These are phyloP conservation scores for Ips typographus DNA, from an alignment of 1,140 invertebrate genomes.

Conservation along the genomic window DNA sequence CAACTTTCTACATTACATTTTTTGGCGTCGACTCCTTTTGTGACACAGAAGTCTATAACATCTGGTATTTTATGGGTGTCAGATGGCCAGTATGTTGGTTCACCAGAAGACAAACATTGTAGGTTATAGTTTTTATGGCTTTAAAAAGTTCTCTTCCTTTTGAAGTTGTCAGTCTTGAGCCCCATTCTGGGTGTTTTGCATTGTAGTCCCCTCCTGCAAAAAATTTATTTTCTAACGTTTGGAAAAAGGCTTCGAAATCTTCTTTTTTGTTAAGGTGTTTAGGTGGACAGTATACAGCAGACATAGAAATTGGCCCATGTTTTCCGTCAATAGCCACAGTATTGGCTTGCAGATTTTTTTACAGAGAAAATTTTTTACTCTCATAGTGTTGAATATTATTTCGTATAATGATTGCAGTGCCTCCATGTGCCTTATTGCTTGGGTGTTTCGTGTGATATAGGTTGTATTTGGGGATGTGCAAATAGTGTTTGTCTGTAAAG, in stretches of 20 bases:
- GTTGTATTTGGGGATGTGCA: too few species aligned
- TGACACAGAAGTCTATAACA: constrained; percentile 34
- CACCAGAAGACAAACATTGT: constrained; percentile 41
- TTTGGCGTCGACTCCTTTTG: constrained; percentile 44
- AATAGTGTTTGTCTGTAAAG: too few species aligned
- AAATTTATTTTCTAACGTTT: constrained; percentile 46
- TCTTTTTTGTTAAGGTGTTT: constrained; percentile 39
- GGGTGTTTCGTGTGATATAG: too few species aligned
- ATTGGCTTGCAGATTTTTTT: constrained; percentile 40
- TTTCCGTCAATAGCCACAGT: constrained; percentile 39
- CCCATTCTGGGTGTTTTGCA: constrained; percentile 51
- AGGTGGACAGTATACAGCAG: constrained; percentile 48
- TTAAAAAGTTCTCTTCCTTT: constrained; percentile 45
- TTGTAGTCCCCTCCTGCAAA: constrained; percentile 52
- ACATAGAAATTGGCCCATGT: constrained; percentile 36
- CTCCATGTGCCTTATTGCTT: too few species aligned
- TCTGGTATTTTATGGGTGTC: constrained; percentile 47
- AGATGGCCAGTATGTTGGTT: constrained; percentile 52
- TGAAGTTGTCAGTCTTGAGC: constrained; percentile 47
- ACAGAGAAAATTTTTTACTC: too few species aligned
- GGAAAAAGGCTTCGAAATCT: constrained; percentile 45
- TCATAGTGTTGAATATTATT: too few species aligned
- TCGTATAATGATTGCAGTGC: too few species aligned
- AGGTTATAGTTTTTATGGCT: constrained; percentile 38
- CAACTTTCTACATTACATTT: too few species aligned